phyloP scores from a whole-genome alignment of 2,888 invertebrate genomes.

The Limnephilus auricula region DNA sequence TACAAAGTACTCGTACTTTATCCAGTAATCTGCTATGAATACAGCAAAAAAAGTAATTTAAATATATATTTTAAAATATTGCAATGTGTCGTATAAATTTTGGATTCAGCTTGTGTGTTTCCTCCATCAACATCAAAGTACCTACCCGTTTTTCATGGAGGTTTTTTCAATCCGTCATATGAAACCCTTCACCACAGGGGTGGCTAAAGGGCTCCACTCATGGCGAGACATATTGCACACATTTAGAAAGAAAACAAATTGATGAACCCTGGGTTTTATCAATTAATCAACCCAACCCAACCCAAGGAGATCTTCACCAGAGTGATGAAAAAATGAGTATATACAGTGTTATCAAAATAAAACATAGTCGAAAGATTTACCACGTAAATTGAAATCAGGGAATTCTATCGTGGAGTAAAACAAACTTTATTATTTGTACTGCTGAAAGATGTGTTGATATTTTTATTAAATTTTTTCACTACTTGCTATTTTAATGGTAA shows the following conservation, averaged over 20 bases:
- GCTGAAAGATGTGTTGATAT: too few relatives aligned
- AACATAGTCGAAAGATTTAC: too few relatives aligned
- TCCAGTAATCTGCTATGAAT: too few relatives aligned
- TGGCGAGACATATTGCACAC: not conserved
- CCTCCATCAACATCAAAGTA: not conserved
- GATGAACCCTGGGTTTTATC: not conserved
- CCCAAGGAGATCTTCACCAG: not conserved
- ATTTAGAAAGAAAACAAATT: not conserved
- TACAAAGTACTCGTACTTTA: too few relatives aligned
- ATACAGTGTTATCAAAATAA: not conserved
- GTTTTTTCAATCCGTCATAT: not conserved
- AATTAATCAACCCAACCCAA: not conserved
- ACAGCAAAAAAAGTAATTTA: too few relatives aligned
- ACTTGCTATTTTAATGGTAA: too few relatives aligned
- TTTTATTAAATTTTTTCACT: too few relatives aligned
- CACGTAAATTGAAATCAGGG: too few relatives aligned
- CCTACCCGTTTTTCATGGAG: not conserved
- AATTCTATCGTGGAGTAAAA: too few relatives aligned
- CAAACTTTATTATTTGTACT: too few relatives aligned
- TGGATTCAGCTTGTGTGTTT: not conserved
- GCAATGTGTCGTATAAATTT: not conserved
- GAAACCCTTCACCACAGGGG: not conserved
- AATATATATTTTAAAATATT: too few relatives aligned
- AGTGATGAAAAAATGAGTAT: not conserved
- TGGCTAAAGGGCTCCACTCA: not conserved